A percentile compares a stretch with the other conserved stretches of the same genome.
Conservation (phyloP, 2,797 vertebrate species). For the Silurus lanzhouensis region DNA sequence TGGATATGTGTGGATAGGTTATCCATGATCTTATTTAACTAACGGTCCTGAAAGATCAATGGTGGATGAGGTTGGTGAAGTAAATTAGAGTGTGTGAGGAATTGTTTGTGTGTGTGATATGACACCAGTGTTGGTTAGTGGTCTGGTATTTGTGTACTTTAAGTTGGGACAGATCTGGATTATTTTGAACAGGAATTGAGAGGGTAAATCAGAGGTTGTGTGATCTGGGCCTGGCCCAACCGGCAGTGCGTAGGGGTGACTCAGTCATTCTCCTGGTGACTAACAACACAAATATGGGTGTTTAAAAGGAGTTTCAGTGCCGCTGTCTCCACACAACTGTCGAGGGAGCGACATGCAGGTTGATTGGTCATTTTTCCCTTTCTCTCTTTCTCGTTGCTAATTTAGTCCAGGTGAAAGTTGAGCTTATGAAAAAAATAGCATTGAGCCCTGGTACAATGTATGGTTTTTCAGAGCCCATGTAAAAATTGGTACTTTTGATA, state of each 20-base stretch:
- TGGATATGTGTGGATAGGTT: background rate
- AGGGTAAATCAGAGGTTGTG: constrained; percentile 45
- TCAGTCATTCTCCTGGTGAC: constrained; percentile 72
- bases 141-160: constrained; percentile 35
- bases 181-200: constrained; percentile 35
- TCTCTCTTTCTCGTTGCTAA: constrained; percentile 26
- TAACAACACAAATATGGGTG: constrained; percentile 73
- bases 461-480: constrained; percentile 37
- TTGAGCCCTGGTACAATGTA: constrained; percentile 30
- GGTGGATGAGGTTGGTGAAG: constrained; percentile 27
- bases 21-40: constrained; percentile 15
- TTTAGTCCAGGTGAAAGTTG: constrained; percentile 44
- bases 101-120: background rate
- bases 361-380: constrained; percentile 38
- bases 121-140: constrained; percentile 8
- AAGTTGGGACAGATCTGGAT: constrained; percentile 28
- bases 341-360: constrained; percentile 39
- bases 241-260: constrained; percentile 70
- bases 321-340: constrained; percentile 40
- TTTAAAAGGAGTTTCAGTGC: constrained; percentile 64
- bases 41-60: constrained; percentile 29
- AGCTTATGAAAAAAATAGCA: constrained; percentile 34
- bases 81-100: constrained; percentile 18
- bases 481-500: constrained; percentile 46
- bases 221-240: constrained; percentile 39